These are phyloP conservation scores for Drosophila sproati DNA, from an alignment of 1,140 invertebrate genomes.

Conservation along the genomic window DNA sequence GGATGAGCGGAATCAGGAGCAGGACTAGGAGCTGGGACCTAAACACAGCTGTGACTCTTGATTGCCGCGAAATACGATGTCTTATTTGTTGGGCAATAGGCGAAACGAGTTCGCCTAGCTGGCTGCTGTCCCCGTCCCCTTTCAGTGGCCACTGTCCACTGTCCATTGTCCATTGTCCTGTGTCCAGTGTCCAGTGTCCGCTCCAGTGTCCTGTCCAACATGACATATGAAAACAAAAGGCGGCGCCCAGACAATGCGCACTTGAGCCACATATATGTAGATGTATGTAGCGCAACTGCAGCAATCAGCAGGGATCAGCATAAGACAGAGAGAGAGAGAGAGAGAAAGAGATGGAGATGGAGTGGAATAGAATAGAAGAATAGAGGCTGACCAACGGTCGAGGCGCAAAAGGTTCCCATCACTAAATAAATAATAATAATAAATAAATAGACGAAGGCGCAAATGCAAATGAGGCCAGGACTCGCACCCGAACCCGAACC, in stretches of 20 bases:
- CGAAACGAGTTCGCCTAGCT: slow-evolving; percentile 22
- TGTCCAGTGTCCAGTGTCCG: slow-evolving; percentile 14
- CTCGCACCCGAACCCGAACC: neutral
- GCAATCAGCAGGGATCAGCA: neutral
- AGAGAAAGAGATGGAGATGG: neutral
- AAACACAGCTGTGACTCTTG: slow-evolving; percentile 35
- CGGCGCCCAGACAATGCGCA: slow-evolving; percentile 28
- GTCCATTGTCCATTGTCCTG: neutral
- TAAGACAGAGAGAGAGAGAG: neutral
- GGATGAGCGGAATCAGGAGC: neutral
- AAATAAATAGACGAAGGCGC: slow-evolving; percentile 48
- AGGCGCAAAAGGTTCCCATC: slow-evolving; percentile 35
- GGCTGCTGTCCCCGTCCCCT: too few relatives aligned
- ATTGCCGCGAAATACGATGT: slow-evolving; percentile 54
- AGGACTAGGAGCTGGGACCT: neutral
- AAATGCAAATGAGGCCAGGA: slow-evolving; percentile 61
- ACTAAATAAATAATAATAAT: slow-evolving; percentile 21
- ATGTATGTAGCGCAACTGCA: neutral
- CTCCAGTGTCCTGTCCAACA: slow-evolving; percentile 40
- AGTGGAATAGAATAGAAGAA: neutral
- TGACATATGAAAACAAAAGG: slow-evolving; percentile 53
- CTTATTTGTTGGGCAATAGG: slow-evolving; percentile 21
- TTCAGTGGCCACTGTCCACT: too few relatives aligned
- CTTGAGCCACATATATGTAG: neutral
- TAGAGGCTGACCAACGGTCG: slow-evolving; percentile 29